Evolutionary conservation across 1,140 invertebrate species (phyloP).

Genomic region (Rhagoletis zephyria): DNA sequence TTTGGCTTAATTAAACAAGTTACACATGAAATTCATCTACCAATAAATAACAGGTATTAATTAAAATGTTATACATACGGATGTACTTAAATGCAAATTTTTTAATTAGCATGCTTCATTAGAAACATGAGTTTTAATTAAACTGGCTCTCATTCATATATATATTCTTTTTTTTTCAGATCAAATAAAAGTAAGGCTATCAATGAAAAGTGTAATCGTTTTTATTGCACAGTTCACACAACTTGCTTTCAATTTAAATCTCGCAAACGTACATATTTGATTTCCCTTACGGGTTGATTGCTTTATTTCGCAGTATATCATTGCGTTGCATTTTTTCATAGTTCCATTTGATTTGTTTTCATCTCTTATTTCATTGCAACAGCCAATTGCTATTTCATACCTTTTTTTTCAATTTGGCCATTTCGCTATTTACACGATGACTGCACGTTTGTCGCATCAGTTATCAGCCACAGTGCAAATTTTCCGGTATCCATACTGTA

Average conservation of each 20-base stretch:
- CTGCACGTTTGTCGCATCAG: conserved; percentile 6
- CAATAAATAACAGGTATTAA: too few species aligned
- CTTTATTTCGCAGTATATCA: not conserved
- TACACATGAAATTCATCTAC: too few species aligned
- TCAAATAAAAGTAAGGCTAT: not conserved
- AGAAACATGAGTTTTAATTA: not conserved
- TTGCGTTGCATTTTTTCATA: not conserved
- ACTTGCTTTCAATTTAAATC: conserved; percentile 39
- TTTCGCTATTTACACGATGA: conserved; percentile 10
- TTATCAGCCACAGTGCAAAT: not conserved
- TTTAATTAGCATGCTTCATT: not conserved
- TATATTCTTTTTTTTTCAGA: not conserved
- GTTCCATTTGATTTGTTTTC: not conserved
- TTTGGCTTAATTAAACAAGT: too few species aligned
- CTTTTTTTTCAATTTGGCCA: not conserved
- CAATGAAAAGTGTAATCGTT: not conserved
- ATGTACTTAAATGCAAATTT: not conserved
- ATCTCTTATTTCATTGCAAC: not conserved
- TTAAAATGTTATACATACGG: too few species aligned
- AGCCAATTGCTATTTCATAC: not conserved
- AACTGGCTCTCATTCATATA: not conserved
- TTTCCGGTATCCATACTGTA: not conserved
- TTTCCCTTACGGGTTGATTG: not conserved
- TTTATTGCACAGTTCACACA: not conserved
- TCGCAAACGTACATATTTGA: conserved; percentile 14